Conservation (phyloP, 2,797 vertebrate species). For the Enteromius trimaculatus region DNA sequence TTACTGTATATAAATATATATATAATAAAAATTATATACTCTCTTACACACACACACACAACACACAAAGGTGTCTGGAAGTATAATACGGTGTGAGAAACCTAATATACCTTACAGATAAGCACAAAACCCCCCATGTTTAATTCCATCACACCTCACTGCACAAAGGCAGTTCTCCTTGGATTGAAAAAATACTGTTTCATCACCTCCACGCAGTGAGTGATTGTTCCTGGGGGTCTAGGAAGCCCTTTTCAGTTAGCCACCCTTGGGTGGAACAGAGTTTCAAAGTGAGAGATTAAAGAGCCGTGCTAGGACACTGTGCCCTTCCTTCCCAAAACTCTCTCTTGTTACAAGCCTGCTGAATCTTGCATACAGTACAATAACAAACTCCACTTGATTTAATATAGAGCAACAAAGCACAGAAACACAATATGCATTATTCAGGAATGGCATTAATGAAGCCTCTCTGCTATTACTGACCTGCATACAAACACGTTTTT, state of each 20-base stretch:
- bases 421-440: slow-evolving; percentile 52
- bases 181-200: slow-evolving; percentile 45
- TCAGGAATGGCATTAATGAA: slow-evolving; percentile 51
- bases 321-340: slow-evolving; percentile 33
- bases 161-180: slow-evolving; percentile 47
- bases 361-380: slow-evolving; percentile 33
- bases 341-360: slow-evolving; percentile 20
- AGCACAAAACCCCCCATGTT: slow-evolving; percentile 14
- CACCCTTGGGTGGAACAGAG: slow-evolving; percentile 35
- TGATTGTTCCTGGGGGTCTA: slow-evolving; percentile 31
- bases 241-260: slow-evolving; percentile 38
- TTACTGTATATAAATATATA: not conserved
- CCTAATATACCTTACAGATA: slow-evolving; percentile 24
- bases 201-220: slow-evolving; percentile 43
- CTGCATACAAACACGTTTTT: slow-evolving; percentile 45
- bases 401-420: slow-evolving; percentile 43
- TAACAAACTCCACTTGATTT: slow-evolving; percentile 32
- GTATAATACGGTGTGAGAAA: slow-evolving; percentile 4
- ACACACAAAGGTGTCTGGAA: not conserved
- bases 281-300: slow-evolving; percentile 45
- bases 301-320: slow-evolving; percentile 47
- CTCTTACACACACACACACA: not conserved
- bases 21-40: not conserved
- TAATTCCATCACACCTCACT: slow-evolving; percentile 44
- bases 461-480: slow-evolving; percentile 34